Evolutionary conservation across 1,140 invertebrate genomes (phyloP), one percentile per base, ranked within the genome.

Genomic region (Drosophila novamexicana): DNA sequence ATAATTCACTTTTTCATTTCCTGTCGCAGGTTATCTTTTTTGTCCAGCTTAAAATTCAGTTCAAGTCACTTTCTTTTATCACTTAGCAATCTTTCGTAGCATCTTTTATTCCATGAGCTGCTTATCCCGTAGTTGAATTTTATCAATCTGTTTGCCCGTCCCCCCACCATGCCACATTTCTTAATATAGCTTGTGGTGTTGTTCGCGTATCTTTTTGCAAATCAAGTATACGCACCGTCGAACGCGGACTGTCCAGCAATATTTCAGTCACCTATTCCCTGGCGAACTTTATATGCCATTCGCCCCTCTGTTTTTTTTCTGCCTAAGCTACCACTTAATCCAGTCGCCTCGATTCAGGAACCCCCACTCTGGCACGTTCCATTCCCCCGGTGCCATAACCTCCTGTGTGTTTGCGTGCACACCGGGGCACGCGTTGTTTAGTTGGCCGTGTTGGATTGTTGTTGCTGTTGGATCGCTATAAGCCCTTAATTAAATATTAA

Each of bases 401-500:
- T 71, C 59, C 57, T 50, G 52, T 61, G 53, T 75, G 64, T 70
- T 77, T 74, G 75, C 75, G 75, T 85, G 82, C 75, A 62, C 57
- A 58, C 54, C 52, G 70, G 56, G 45, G 49, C 29, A 77, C 56
- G 71, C 64, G 63, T 58, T 70, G 74, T 68, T 47, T 69, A 62
- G 58, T 47, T 76, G 47, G n/a, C 42, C 42, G 63, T 54, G 37
- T 61, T 66, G n/a, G 42, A 9, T 8, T 47, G 56, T 44, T 69
- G 62, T 9, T 58, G 18, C 40, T 65, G 32, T 9, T 63, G 74
- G 18, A 63, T 70, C 52, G 62, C 77, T 62, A 77, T 83, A 79
- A 79, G 80, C 80, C 83, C 85, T 84, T 88, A 88, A 88, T 88
- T 88, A 88, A 88, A 88, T 88, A 88, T 88, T 88, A 88, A 88